These are phyloP conservation scores for Drosophila lowei DNA, from an alignment of 1,140 invertebrate species.

Conservation along the genomic window DNA sequence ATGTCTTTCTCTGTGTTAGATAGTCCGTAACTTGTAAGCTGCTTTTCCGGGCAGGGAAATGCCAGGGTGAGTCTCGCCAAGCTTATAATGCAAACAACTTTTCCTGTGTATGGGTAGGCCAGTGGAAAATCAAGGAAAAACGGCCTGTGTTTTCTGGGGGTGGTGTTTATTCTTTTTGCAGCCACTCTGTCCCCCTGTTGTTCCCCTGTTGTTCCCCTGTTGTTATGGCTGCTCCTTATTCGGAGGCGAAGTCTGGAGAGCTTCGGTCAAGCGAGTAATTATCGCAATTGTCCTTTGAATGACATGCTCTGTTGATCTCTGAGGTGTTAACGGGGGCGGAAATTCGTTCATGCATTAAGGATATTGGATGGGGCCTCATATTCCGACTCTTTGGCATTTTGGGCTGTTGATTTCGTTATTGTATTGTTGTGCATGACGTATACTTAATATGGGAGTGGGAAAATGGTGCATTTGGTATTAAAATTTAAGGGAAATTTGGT, in stretches of 20 bases:
- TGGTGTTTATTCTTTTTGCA: conserved; percentile 24
- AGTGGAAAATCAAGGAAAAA: conserved; percentile 17
- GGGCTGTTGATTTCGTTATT: conserved; percentile 15
- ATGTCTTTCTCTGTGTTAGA: conserved; percentile 1
- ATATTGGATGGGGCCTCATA: conserved; percentile 3
- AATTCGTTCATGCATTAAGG: conserved; percentile 32
- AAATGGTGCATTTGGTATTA: too few relatives aligned
- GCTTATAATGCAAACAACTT: conserved; percentile 78
- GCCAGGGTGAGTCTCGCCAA: conserved; percentile 35
- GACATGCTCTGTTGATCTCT: conserved; percentile 58
- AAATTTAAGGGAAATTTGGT: too few relatives aligned
- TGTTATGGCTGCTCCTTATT: conserved; percentile 52
- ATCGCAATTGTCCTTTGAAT: conserved; percentile 66
- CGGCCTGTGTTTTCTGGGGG: background rate
- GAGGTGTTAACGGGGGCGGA: conserved; percentile 56
- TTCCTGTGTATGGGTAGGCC: conserved; percentile 1
- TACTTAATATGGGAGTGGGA: background rate
- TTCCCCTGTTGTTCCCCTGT: background rate
- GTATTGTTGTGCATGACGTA: conserved; percentile 28
- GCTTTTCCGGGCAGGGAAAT: background rate
- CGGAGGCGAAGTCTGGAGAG: conserved; percentile 20
- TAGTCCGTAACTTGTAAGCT: conserved; percentile 43
- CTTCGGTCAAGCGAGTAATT: conserved; percentile 69
- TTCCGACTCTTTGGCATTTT: background rate
- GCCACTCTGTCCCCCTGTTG: background rate